Conservation (phyloP, 2,113 vertebrate genomes). For the Mohoua ochrocephala region DNA sequence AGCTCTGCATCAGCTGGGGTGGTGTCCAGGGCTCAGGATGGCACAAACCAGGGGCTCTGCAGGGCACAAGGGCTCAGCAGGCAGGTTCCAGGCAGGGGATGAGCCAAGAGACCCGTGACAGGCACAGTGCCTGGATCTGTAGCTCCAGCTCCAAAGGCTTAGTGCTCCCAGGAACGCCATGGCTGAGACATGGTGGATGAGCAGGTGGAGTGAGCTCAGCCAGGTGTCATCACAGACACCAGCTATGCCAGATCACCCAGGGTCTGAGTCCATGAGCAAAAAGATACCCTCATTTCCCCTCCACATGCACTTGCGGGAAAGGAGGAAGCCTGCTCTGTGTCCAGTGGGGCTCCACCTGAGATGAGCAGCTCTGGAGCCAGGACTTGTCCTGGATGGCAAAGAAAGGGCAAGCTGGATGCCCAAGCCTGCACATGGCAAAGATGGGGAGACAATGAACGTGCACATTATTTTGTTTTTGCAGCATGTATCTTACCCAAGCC, state of each 20-base stretch:
- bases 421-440: background rate
- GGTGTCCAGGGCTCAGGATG: background rate
- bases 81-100: background rate
- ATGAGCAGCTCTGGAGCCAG: background rate
- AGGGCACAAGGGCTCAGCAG: background rate
- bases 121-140: fast-evolving
- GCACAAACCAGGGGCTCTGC: background rate
- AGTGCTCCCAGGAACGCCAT: fast-evolving
- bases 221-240: background rate
- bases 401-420: background rate
- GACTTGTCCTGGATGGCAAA: background rate
- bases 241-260: background rate
- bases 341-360: background rate
- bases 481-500: background rate
- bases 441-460: background rate
- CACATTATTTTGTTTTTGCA: background rate
- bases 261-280: background rate
- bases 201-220: background rate
- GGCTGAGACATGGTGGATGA: background rate
- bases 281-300: background rate
- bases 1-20: background rate
- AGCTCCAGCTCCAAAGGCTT: background rate
- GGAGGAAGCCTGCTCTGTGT: background rate
- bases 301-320: background rate
- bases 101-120: background rate